phyloP scores from a whole-genome alignment of 2,888 invertebrate species.

The Punctoribates punctum region DNA sequence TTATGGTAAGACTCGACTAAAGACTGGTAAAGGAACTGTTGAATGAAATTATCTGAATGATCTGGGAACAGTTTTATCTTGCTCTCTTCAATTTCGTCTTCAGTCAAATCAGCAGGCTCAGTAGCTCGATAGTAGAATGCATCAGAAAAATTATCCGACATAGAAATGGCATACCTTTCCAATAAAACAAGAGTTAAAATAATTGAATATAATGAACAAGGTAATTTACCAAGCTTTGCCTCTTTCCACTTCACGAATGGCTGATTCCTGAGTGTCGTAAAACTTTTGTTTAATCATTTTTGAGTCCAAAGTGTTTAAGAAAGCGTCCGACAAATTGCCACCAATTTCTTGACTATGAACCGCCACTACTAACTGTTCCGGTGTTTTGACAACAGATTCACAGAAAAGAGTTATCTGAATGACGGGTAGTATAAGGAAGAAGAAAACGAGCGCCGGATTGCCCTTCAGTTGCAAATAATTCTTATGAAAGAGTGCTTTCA shows the following conservation, averaged over 20 bases:
- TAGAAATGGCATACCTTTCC: slow-evolving; percentile 24
- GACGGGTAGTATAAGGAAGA: slow-evolving; percentile 37
- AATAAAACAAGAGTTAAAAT: neutral
- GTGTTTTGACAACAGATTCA: slow-evolving; percentile 35
- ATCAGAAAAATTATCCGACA: slow-evolving; percentile 18
- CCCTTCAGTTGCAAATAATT: slow-evolving; percentile 36
- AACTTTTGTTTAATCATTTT: slow-evolving; percentile 6
- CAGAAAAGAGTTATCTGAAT: slow-evolving; percentile 38
- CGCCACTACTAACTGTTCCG: slow-evolving; percentile 20
- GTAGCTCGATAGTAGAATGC: slow-evolving; percentile 25
- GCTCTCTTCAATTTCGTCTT: slow-evolving; percentile 16
- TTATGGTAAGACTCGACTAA: slow-evolving; percentile 30
- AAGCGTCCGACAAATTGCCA: slow-evolving; percentile 22
- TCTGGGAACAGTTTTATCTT: slow-evolving; percentile 38
- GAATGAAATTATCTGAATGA: slow-evolving; percentile 37
- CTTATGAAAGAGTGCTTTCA: slow-evolving; percentile 36
- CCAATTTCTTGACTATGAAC: slow-evolving; percentile 20
- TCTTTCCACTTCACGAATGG: neutral
- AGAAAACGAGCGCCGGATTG: slow-evolving; percentile 38
- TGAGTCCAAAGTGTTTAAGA: slow-evolving; percentile 23
- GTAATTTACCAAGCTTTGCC: neutral
- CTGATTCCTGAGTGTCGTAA: neutral
- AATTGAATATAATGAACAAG: neutral
- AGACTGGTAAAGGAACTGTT: slow-evolving; percentile 10
- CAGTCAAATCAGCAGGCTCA: slow-evolving; percentile 35